These are phyloP conservation scores for Andrena fulva DNA, from an alignment of 2,888 invertebrate species.

Conservation along the genomic window DNA sequence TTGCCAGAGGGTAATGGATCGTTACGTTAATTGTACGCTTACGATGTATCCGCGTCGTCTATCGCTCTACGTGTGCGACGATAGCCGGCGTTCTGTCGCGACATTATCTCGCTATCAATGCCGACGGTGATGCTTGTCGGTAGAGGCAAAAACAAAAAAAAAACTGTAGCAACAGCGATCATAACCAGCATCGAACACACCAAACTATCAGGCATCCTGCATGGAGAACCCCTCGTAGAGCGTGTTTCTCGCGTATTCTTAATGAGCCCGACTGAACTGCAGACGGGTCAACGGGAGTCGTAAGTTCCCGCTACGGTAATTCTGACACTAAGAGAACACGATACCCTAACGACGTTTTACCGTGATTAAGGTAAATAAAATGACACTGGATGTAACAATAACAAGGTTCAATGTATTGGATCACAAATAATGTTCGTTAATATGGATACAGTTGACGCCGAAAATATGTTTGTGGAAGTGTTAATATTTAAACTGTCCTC, in stretches of 20 bases:
- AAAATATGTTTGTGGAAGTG: too few species aligned
- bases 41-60: slow-evolving; percentile 49
- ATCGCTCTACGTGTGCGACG: slow-evolving; percentile 56
- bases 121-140: slow-evolving; percentile 30
- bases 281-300: too few species aligned
- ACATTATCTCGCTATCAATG: slow-evolving; percentile 10
- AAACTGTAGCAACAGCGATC: not conserved
- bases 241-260: slow-evolving; percentile 4
- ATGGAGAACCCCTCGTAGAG: slow-evolving; percentile 36
- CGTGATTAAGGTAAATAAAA: too few species aligned
- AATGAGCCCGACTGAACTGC: too few species aligned
- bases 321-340: too few species aligned
- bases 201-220: slow-evolving; percentile 34
- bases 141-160: not conserved
- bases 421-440: too few species aligned
- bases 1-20: slow-evolving; percentile 53
- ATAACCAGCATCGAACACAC: slow-evolving; percentile 13
- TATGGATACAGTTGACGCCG: too few species aligned
- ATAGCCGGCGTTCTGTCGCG: slow-evolving; percentile 39
- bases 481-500: too few species aligned
- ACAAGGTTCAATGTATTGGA: too few species aligned
- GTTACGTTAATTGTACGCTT: slow-evolving; percentile 53
- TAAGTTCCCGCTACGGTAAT: too few species aligned
- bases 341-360: too few species aligned
- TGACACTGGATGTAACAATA: too few species aligned